Conservation (phyloP, 2,888 invertebrate genomes). For the Acleris sparsana region DNA sequence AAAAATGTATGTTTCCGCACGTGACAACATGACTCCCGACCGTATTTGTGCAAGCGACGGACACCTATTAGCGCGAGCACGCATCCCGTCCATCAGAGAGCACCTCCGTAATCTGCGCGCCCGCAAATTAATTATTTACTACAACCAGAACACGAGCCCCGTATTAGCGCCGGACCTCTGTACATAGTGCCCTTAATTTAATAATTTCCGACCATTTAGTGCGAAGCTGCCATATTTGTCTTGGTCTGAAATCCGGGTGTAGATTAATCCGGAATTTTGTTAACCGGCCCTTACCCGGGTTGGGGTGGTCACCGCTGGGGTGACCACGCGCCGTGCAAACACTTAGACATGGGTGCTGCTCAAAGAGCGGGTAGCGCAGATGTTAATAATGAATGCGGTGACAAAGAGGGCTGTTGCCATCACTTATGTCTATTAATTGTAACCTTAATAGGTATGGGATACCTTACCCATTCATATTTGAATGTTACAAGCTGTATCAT, state of each 20-base stretch:
- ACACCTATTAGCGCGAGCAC: conserved; percentile 1
- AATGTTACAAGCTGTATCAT: no score
- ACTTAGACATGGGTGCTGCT: conserved; percentile 52
- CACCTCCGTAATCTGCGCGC: conserved; percentile 21
- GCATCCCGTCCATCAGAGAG: conserved; percentile 6
- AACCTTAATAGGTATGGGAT: background rate
- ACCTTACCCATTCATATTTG: no score
- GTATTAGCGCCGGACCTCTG: conserved; percentile 49
- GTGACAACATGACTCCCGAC: background rate
- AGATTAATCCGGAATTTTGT: conserved; percentile 76
- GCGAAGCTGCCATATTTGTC: conserved; percentile 74
- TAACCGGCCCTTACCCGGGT: conserved; percentile 55
- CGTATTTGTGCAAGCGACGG: background rate
- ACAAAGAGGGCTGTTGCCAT: conserved; percentile 28
- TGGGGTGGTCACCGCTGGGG: conserved; percentile 39
- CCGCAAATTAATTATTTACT: conserved; percentile 33
- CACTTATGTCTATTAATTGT: conserved; percentile 22
- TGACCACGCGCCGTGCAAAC: conserved; percentile 49
- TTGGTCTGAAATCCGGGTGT: conserved; percentile 74
- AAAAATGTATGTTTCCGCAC: background rate
- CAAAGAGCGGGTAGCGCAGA: conserved; percentile 38
- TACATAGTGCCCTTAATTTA: conserved; percentile 70
- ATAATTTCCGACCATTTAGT: conserved; percentile 78
- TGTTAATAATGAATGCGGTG: conserved; percentile 27
- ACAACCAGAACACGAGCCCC: conserved; percentile 20